Evolutionary conservation across 2,888 invertebrate genomes (phyloP).

Genomic region (Linnaemya vulpina): DNA sequence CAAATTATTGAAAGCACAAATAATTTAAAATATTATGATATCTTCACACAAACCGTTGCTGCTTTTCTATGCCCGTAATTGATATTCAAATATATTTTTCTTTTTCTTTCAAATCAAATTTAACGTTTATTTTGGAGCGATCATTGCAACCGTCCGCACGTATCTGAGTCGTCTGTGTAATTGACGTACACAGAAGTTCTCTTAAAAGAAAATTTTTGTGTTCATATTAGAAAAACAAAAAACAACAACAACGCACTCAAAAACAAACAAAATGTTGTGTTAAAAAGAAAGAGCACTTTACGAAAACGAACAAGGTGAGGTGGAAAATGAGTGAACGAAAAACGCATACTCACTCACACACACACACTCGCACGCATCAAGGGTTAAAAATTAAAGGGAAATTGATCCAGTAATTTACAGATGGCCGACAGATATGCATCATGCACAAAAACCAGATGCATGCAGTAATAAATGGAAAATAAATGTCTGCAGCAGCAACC

Average conservation of each 20-base stretch:
- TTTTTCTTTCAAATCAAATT: conserved; percentile 46
- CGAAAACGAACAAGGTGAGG: conserved; percentile 26
- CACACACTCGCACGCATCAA: not conserved
- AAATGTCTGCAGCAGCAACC: conserved; percentile 28
- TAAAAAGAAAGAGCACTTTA: conserved; percentile 55
- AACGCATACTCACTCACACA: conserved; percentile 1
- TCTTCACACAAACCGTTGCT: conserved; percentile 46
- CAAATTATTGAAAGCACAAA: conserved; percentile 45
- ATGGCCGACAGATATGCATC: not conserved
- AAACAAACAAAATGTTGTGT: not conserved
- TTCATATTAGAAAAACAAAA: conserved; percentile 7
- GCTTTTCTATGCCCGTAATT: conserved; percentile 12
- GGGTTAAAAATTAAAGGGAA: conserved; percentile 27
- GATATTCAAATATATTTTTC: conserved; percentile 19
- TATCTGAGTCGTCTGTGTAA: conserved; percentile 61
- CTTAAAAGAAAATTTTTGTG: conserved; percentile 63
- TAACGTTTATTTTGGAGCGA: conserved; percentile 65
- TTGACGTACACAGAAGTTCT: conserved; percentile 56
- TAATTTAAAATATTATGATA: conserved; percentile 12
- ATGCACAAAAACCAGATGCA: not conserved
- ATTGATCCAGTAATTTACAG: conserved; percentile 26
- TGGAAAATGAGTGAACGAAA: conserved; percentile 24
- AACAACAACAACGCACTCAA: conserved; percentile 1
- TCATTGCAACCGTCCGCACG: conserved; percentile 62
- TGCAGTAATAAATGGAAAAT: conserved; percentile 15